phyloP scores from a whole-genome alignment of 1,140 invertebrate genomes.

The Pseudomyrmex flavicornis region DNA sequence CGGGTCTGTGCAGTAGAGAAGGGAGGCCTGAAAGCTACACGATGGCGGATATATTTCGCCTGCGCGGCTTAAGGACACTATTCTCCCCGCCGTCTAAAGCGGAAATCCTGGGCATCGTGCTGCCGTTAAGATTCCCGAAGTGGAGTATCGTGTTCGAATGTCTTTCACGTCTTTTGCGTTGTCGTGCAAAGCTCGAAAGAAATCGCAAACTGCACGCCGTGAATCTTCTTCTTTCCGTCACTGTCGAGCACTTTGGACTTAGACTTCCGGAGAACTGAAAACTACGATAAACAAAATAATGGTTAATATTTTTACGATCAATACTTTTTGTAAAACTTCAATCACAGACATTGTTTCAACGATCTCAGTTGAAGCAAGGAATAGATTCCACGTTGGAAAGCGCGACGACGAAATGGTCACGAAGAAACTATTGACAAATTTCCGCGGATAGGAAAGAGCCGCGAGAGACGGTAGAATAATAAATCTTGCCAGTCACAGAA shows the following conservation, averaged over 20 bases:
- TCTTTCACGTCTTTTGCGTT: constrained; percentile 45
- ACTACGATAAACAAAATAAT: not conserved
- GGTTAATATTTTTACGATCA: no score
- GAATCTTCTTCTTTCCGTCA: constrained; percentile 29
- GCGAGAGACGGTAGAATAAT: constrained; percentile 27
- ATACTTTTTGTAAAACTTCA: no score
- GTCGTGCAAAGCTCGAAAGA: constrained; percentile 32
- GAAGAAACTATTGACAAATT: constrained; percentile 31
- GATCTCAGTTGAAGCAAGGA: not conserved
- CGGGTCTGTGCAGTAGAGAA: constrained; percentile 15
- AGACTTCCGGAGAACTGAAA: constrained; percentile 3
- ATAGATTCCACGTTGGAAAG: not conserved
- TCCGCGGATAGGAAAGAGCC: constrained; percentile 1
- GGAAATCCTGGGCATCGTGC: constrained; percentile 63
- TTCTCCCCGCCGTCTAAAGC: constrained; percentile 52
- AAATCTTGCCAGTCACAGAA: constrained; percentile 37
- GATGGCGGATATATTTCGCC: constrained; percentile 55
- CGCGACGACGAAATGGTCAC: constrained; percentile 6
- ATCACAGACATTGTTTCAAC: not conserved
- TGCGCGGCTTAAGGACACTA: constrained; percentile 45
- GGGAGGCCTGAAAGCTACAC: constrained; percentile 51
- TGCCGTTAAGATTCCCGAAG: constrained; percentile 68
- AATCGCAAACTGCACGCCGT: constrained; percentile 32
- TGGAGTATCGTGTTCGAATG: constrained; percentile 77
- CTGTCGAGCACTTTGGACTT: constrained; percentile 20